These are phyloP conservation scores for Cryptomyrus ogoouensis DNA, from an alignment of 2,113 vertebrate genomes.

Conservation along the genomic window DNA sequence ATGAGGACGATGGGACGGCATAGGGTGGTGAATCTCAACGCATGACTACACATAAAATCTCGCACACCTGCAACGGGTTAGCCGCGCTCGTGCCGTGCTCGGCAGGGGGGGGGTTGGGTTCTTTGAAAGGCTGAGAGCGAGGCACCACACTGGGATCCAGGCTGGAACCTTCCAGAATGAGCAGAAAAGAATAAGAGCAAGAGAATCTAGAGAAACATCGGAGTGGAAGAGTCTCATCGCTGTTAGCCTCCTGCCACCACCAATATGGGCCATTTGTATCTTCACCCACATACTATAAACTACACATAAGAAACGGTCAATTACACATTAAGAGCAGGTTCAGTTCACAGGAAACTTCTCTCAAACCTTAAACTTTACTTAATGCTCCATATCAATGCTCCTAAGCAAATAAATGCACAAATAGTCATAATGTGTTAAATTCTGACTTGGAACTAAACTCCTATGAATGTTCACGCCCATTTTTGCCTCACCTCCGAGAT, in stretches of 20 bases:
- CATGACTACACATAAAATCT: background rate
- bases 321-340: background rate
- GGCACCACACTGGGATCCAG: background rate
- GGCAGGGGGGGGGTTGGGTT: background rate
- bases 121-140: background rate
- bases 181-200: background rate
- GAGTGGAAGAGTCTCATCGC: background rate
- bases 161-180: background rate
- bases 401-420: background rate
- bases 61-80: slow-evolving; percentile 17
- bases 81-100: background rate
- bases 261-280: background rate
- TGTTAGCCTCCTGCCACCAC: background rate
- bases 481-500: background rate
- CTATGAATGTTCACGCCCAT: background rate
- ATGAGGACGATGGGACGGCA: background rate
- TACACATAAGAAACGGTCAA: background rate
- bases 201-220: background rate
- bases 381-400: background rate
- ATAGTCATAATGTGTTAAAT: background rate
- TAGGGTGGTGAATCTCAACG: background rate
- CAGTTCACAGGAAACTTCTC: background rate
- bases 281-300: background rate
- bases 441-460: background rate
- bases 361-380: background rate